These are phyloP conservation scores for Drosophila parabipectinata DNA, from an alignment of 1,140 invertebrate species.

Conservation along the genomic window DNA sequence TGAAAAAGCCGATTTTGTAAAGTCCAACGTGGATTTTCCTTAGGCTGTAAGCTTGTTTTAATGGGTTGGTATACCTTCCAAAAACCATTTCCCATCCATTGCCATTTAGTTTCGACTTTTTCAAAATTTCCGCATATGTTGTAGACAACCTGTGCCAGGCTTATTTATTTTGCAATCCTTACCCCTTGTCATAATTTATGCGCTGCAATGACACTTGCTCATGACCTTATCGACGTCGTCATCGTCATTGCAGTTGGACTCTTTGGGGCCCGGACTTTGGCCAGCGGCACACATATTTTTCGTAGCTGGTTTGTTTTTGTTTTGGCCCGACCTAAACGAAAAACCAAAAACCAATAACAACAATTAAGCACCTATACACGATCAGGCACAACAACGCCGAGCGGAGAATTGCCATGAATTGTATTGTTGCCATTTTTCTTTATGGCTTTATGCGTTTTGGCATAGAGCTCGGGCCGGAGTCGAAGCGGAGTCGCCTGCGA, in stretches of 20 bases:
- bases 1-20: too few species aligned
- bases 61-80: not conserved
- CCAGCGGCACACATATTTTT: slow-evolving; percentile 58
- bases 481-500: slow-evolving; percentile 11
- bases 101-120: slow-evolving; percentile 17
- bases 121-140: slow-evolving; percentile 14
- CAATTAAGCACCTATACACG: slow-evolving; percentile 71
- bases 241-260: slow-evolving; percentile 34
- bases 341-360: slow-evolving; percentile 76
- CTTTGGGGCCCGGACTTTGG: slow-evolving; percentile 37
- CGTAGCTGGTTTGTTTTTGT: slow-evolving; percentile 19
- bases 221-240: slow-evolving; percentile 76
- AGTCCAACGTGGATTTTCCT: too few species aligned
- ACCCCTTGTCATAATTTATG: slow-evolving; percentile 70
- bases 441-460: slow-evolving; percentile 82
- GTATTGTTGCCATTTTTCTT: slow-evolving; percentile 82
- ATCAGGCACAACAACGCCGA: slow-evolving; percentile 20
- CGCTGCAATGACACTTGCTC: slow-evolving; percentile 80
- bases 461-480: slow-evolving; percentile 54
- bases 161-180: slow-evolving; percentile 43
- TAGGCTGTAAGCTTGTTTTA: not conserved
- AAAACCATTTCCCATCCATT: not conserved
- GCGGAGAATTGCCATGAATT: slow-evolving; percentile 42
- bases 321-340: slow-evolving; percentile 41
- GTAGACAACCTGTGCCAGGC: slow-evolving; percentile 36